Percentiles rank a stretch among this genome's conserved stretches.
Conservation (phyloP, 2,888 invertebrate genomes). For the Lymantria monacha region DNA sequence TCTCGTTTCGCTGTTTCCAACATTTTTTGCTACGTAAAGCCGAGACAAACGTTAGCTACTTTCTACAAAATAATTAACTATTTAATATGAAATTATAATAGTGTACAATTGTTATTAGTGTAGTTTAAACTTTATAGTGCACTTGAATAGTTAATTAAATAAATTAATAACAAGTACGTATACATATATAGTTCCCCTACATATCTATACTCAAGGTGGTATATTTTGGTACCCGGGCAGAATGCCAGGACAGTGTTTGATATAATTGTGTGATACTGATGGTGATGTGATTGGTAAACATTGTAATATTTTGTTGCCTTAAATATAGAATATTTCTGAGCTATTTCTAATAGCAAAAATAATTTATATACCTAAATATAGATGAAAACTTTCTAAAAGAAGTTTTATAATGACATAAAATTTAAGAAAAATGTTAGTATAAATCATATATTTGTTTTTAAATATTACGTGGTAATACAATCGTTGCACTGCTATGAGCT, state of each 20-base stretch:
- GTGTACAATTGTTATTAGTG: too few species aligned
- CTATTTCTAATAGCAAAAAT: not conserved
- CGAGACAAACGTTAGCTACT: not conserved
- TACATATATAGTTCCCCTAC: conserved; percentile 29
- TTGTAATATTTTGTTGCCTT: conserved; percentile 7
- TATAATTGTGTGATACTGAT: conserved; percentile 31
- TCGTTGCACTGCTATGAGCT: conserved; percentile 37
- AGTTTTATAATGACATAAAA: not conserved
- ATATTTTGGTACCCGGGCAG: conserved; percentile 71
- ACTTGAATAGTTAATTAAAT: not conserved
- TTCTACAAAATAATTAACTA: not conserved
- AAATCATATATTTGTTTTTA: conserved; percentile 2
- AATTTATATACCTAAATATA: not conserved
- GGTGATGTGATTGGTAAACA: conserved; percentile 46
- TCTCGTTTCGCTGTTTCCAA: not conserved
- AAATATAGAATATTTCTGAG: not conserved
- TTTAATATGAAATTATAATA: too few species aligned
- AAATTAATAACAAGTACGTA: conserved; percentile 13
- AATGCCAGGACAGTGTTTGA: conserved; percentile 55
- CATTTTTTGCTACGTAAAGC: conserved; percentile 17
- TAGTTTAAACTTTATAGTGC: not conserved
- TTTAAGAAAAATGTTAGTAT: conserved; percentile 14
- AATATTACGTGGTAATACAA: not conserved
- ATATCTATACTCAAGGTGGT: conserved; percentile 52
- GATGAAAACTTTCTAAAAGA: not conserved